phyloP scores from a whole-genome alignment of 2,113 vertebrate species.

The Scomber scombrus region DNA sequence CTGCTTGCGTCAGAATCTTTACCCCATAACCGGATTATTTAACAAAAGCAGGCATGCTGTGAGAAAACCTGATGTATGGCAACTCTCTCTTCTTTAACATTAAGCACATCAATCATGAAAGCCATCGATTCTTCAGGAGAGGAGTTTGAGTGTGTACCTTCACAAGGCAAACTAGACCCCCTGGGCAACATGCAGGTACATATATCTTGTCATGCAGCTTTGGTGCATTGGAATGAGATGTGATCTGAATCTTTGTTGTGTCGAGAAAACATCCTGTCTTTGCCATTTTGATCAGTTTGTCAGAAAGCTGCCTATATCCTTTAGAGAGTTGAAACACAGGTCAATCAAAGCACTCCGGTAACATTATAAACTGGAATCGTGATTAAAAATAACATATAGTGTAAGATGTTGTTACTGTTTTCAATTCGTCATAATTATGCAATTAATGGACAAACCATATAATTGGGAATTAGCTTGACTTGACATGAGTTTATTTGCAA shows the following conservation, averaged over 20 bases:
- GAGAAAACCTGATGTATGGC: constrained; percentile 53
- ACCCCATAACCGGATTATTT: constrained; percentile 21
- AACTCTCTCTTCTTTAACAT: constrained; percentile 40
- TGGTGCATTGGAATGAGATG: constrained; percentile 16
- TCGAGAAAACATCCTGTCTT: background rate
- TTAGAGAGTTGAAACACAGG: background rate
- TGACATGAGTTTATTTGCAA: constrained; percentile 12
- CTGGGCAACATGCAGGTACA: constrained; percentile 32
- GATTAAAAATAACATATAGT: background rate
- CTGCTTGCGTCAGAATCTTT: constrained; percentile 41
- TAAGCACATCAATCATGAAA: constrained; percentile 57
- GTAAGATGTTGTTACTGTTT: background rate
- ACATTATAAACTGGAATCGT: background rate
- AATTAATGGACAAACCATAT: constrained; percentile 15
- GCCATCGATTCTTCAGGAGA: constrained; percentile 53
- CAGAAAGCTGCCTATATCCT: background rate
- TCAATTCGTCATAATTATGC: constrained; percentile 2
- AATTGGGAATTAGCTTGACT: constrained; percentile 3
- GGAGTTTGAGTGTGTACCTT: constrained; percentile 26
- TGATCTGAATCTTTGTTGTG: constrained; percentile 25
- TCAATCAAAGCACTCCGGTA: background rate
- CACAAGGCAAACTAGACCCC: constrained; percentile 5
- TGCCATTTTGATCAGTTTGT: constrained; percentile 25
- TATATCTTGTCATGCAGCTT: constrained; percentile 39
- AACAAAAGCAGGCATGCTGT: constrained; percentile 42